phyloP scores from a whole-genome alignment of 2,797 vertebrate species.

The Tamandua tetradactyla region DNA sequence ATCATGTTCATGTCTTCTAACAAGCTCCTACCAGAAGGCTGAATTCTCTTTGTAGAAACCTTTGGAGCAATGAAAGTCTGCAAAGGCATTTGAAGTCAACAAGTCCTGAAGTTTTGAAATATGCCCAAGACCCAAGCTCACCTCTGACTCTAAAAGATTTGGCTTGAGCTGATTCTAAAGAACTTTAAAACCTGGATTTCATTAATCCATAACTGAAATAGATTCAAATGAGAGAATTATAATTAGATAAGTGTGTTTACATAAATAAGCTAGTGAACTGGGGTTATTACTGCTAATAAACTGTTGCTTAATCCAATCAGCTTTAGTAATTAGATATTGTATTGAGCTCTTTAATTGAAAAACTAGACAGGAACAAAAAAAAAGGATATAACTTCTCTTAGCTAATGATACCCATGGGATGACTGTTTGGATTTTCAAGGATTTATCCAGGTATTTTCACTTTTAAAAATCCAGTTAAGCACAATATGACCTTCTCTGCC shows the following conservation, averaged over 20 bases:
- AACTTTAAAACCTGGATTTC: neutral
- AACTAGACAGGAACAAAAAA: neutral
- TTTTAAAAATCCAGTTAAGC: neutral
- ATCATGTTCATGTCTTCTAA: neutral
- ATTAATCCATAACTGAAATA: neutral
- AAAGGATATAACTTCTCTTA: neutral
- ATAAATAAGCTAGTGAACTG: neutral
- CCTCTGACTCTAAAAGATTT: neutral
- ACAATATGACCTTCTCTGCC: neutral
- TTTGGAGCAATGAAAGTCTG: constrained; percentile 36
- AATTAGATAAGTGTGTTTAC: neutral
- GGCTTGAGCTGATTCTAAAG: neutral
- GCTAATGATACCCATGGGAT: neutral
- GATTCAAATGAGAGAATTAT: neutral
- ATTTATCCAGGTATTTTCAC: neutral
- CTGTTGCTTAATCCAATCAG: no score
- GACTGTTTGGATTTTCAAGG: constrained; percentile 4
- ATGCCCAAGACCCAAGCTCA: neutral
- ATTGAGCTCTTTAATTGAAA: neutral
- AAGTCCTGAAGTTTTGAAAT: neutral
- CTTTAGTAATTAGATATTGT: no score
- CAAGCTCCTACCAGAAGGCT: constrained; percentile 12
- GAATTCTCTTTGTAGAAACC: neutral
- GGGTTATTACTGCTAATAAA: neutral
- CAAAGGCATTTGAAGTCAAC: neutral